phyloP scores from a whole-genome alignment of 2,797 vertebrate species.

The Morus bassanus region DNA sequence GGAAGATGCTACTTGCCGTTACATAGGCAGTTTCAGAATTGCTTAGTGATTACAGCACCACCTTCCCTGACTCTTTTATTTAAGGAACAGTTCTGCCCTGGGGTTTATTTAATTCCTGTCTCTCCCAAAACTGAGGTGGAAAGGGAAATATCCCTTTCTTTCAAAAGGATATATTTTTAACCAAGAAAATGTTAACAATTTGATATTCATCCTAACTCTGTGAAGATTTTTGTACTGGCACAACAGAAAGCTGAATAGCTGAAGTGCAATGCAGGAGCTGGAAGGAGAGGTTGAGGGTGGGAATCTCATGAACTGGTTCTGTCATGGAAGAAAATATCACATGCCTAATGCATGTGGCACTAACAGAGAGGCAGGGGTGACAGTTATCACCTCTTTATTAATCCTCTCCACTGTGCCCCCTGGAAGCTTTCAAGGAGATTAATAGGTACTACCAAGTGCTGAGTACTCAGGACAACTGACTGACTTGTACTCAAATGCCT shows the following conservation, averaged over 20 bases:
- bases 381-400: background rate
- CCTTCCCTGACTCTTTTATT: background rate
- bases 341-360: background rate
- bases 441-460: background rate
- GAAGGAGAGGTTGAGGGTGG: background rate
- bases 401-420: background rate
- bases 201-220: background rate
- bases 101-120: background rate
- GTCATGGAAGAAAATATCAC: background rate
- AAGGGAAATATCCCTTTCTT: background rate
- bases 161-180: background rate
- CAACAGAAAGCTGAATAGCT: background rate
- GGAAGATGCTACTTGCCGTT: background rate
- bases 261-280: background rate
- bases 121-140: background rate
- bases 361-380: background rate
- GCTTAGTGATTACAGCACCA: background rate
- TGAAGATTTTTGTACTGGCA: background rate
- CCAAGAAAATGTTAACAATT: background rate
- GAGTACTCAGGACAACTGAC: background rate
- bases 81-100: background rate
- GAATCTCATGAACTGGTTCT: background rate
- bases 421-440: background rate
- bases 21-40: background rate
- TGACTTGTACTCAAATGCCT: background rate